Percentiles rank a stretch among this genome's conserved stretches.
Evolutionary conservation across 2,888 invertebrate species (phyloP).

Genomic region (Mesorhabditis sp.): DNA sequence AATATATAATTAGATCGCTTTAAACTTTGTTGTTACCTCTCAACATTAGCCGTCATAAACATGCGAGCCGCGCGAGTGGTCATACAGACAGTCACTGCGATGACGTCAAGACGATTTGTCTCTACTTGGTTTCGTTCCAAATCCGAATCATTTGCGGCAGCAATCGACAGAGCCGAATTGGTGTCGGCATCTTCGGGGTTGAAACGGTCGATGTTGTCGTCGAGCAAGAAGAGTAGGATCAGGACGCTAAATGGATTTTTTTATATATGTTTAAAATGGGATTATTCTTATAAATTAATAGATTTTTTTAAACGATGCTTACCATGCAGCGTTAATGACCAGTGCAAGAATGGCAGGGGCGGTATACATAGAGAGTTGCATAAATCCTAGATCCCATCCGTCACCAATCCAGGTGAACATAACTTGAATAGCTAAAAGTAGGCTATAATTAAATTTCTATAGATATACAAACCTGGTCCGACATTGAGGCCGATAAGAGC

Average conservation of each 20-base stretch:
- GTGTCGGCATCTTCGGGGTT: slow-evolving; percentile 12
- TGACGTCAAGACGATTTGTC: slow-evolving; percentile 24
- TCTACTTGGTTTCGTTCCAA: slow-evolving; percentile 10
- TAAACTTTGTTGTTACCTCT: slow-evolving; percentile 17
- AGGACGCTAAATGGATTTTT: slow-evolving; percentile 11
- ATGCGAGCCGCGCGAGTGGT: slow-evolving; percentile 12
- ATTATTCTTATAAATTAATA: background rate
- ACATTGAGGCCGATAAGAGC: slow-evolving; percentile 35
- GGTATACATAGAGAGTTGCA: slow-evolving; percentile 32
- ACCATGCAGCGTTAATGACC: slow-evolving; percentile 24
- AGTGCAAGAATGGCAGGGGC: slow-evolving; percentile 32
- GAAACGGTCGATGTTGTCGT: slow-evolving; percentile 15
- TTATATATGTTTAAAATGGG: background rate
- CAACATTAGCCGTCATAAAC: slow-evolving; percentile 16
- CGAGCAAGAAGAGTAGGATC: slow-evolving; percentile 10
- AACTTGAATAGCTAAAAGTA: slow-evolving; percentile 23
- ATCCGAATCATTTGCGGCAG: slow-evolving; percentile 17
- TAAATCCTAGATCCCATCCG: slow-evolving; percentile 21
- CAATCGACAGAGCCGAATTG: slow-evolving; percentile 11
- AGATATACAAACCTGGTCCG: slow-evolving; percentile 21
- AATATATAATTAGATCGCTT: background rate
- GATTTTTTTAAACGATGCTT: background rate
- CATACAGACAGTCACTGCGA: slow-evolving; percentile 38
- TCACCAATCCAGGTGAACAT: slow-evolving; percentile 36
- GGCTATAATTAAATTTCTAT: background rate